Percentiles rank a stretch among this genome's conserved stretches.
Evolutionary conservation across 2,888 invertebrate genomes (phyloP).

Genomic region (Aphodius sticticus): DNA sequence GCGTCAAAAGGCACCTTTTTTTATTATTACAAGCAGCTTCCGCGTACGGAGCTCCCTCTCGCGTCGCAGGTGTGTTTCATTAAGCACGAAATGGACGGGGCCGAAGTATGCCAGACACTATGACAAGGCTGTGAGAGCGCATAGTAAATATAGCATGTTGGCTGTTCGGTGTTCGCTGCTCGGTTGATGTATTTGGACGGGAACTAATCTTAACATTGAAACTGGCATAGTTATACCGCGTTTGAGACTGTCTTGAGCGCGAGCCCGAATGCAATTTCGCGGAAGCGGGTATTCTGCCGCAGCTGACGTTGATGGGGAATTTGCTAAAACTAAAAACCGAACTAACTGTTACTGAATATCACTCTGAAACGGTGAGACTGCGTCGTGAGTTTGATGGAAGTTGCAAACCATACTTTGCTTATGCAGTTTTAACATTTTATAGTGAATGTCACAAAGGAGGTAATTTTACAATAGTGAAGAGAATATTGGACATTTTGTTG

Average conservation of each 20-base stretch:
- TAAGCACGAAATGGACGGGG: conserved; percentile 49
- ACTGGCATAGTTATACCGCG: not conserved
- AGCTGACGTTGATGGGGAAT: not conserved
- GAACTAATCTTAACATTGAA: conserved; percentile 4
- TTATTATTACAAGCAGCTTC: conserved; percentile 7
- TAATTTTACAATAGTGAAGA: no score
- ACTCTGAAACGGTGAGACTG: not conserved
- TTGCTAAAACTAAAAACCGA: not conserved
- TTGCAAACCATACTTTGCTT: no score
- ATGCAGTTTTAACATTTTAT: no score
- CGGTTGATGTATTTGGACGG: not conserved
- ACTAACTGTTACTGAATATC: not conserved
- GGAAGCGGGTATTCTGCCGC: not conserved
- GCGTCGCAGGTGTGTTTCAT: conserved; percentile 49
- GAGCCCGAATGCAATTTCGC: not conserved
- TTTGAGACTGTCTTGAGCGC: not conserved
- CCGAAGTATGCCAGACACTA: conserved; percentile 40
- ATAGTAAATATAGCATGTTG: conserved; percentile 44
- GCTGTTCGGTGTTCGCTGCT: not conserved
- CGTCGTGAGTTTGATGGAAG: not conserved
- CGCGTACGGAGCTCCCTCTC: conserved; percentile 24
- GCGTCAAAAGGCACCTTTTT: not conserved
- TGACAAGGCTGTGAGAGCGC: conserved; percentile 39
- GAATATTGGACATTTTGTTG: no score
- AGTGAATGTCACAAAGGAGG: no score